These are phyloP conservation scores for Tryphoninae sp. DNA, from an alignment of 2,888 invertebrate genomes.

Conservation along the genomic window DNA sequence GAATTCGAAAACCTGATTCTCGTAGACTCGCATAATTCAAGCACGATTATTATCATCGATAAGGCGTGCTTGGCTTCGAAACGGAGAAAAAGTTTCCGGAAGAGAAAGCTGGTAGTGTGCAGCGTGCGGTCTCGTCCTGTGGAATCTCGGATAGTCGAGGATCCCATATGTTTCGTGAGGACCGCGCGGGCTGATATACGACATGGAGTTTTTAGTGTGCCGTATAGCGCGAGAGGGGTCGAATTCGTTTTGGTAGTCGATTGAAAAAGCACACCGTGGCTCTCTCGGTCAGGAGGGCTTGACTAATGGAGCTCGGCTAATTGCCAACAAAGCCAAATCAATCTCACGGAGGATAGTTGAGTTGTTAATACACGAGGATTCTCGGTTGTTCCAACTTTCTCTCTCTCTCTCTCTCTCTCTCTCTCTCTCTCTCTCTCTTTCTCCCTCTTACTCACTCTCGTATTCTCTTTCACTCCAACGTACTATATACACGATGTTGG, in stretches of 20 bases:
- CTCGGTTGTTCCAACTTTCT: constrained; percentile 68
- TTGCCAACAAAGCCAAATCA: constrained; percentile 78
- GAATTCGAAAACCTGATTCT: constrained; percentile 52
- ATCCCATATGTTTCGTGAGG: constrained; percentile 32
- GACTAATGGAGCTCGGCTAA: constrained; percentile 77
- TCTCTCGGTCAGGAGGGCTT: constrained; percentile 65
- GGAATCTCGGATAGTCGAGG: constrained; percentile 16
- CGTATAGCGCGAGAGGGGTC: constrained; percentile 41
- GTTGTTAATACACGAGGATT: constrained; percentile 68
- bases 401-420: constrained; percentile 32
- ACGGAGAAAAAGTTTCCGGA: constrained; percentile 49
- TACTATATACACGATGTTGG: constrained; percentile 63
- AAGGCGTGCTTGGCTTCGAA: constrained; percentile 27
- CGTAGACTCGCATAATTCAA: constrained; percentile 19
- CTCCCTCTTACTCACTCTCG: constrained; percentile 28
- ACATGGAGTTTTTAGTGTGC: constrained; percentile 26
- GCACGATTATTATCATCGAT: constrained; percentile 42
- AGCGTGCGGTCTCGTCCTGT: no score
- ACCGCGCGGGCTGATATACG: constrained; percentile 42
- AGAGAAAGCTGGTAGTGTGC: constrained; percentile 34
- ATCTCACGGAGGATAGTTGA: constrained; percentile 74
- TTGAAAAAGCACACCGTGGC: constrained; percentile 72
- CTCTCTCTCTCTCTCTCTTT: neutral
- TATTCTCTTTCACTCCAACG: constrained; percentile 10
- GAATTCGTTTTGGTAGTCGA: constrained; percentile 73